phyloP scores from a whole-genome alignment of 2,797 vertebrate species.

The Enteromius unitaeniatus region DNA sequence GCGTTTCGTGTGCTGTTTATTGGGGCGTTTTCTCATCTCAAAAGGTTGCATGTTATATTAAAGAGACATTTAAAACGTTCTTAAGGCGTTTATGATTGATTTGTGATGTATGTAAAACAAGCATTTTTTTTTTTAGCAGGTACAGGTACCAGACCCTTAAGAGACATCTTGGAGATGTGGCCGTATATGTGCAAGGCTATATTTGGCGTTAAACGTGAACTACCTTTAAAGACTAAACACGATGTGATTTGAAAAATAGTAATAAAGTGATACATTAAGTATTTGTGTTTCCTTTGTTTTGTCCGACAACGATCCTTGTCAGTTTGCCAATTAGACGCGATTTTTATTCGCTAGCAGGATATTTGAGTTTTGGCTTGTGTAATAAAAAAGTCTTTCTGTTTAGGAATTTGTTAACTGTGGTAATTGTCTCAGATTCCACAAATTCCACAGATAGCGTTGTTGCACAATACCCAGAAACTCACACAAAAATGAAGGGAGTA shows the following conservation, averaged over 20 bases:
- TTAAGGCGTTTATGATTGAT: not conserved
- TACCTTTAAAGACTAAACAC: not conserved
- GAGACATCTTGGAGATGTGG: not conserved
- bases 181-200: not conserved
- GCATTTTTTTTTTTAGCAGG: not conserved
- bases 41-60: not conserved
- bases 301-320: not conserved
- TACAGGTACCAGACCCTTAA: not conserved
- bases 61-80: not conserved
- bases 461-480: not conserved
- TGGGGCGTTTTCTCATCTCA: not conserved
- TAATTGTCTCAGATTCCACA: constrained; percentile 21
- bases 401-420: no score
- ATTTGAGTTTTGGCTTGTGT: not conserved
- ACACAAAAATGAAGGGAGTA: not conserved
- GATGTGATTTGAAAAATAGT: not conserved
- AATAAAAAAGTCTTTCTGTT: no score
- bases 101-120: not conserved
- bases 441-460: constrained; percentile 18
- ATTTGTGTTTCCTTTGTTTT: not conserved
- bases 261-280: not conserved
- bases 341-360: not conserved
- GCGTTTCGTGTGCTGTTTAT: not conserved
- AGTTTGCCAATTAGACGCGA: not conserved
- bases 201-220: not conserved